Evolutionary conservation across 2,113 vertebrate species (phyloP).

Genomic region (Rhinichthys klamathensis): DNA sequence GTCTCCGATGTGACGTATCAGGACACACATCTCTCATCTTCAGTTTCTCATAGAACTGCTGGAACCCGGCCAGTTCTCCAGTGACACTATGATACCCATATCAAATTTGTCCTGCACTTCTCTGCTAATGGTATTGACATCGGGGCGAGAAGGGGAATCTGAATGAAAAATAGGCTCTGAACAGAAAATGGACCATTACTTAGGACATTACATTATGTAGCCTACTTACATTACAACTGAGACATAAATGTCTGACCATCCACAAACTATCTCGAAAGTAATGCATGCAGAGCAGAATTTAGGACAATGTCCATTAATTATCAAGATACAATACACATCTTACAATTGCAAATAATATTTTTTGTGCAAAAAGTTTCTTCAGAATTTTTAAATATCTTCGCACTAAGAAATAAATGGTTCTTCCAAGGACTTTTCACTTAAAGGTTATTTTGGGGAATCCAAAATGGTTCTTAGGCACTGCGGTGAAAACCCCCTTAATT

Average conservation of each 20-base stretch:
- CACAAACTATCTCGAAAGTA: background rate
- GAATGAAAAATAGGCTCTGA: constrained; percentile 33
- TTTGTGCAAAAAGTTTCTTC: too few relatives aligned
- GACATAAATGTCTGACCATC: constrained; percentile 12
- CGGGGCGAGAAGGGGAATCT: constrained; percentile 31
- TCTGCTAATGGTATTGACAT: constrained; percentile 51
- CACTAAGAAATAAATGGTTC: too few relatives aligned
- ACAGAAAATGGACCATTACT: background rate
- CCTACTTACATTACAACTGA: too few relatives aligned
- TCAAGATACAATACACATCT: background rate
- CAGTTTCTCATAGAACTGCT: constrained; percentile 49
- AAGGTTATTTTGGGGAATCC: too few relatives aligned
- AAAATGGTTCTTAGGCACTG: too few relatives aligned
- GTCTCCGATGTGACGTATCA: constrained; percentile 18
- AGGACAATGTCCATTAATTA: background rate
- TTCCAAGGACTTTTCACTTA: too few relatives aligned
- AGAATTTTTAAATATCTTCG: too few relatives aligned
- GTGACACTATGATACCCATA: constrained; percentile 49
- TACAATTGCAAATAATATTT: background rate
- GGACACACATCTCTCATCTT: constrained; percentile 41
- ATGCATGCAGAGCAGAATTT: background rate
- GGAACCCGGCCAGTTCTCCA: constrained; percentile 33
- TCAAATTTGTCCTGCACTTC: constrained; percentile 49
- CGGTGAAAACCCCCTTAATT: too few relatives aligned
- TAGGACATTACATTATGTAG: too few relatives aligned